Base-by-base conservation (phyloP, 2,888 invertebrate genomes). In the Seladonia tumulorum region DNA sequence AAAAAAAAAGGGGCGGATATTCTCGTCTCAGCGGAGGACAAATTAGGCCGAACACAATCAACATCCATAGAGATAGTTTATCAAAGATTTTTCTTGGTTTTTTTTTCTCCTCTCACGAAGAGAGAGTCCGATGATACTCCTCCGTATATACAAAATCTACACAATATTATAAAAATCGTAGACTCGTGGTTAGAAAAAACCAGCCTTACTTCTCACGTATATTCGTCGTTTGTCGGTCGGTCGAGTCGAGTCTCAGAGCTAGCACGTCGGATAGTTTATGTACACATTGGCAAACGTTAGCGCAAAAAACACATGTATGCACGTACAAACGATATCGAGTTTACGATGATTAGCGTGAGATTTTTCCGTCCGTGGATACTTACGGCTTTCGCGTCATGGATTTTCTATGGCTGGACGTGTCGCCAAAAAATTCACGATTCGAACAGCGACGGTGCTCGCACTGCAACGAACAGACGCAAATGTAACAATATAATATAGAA, bases 111-210 rank as follows among this genome's bases (percentile, higher is more conserved):
- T 25, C 60, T 8, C 63, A 47, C 74, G 68, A 80, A 84, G 49
- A 71, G 79, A 84, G 49, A 71, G 79, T 72, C 79, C 29, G 45
- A 81, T 45, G 71, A 74, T 75, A 53, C 39, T 60, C 14, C 39
- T 83, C 77, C 91, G 88, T 87, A 90, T 87, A 66, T 90, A 90
- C 87, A 90, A 90, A 90, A 89, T 80, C 76, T 90, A 87, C 86
- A 89, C 86, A 84, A 83, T 53, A 63, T 63, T 90, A 87, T 91
- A 91, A 90, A 91, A 90, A 86, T 86, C 81, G 86, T 79, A 83
- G 74, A 73, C 71, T 76, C 68, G 39, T 49, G 57, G 74, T 77
- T 86, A 79, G 1, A 57, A 57, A 83, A 85, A 81, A 78, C 76
- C 82, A 39, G 74, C 76, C 66, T 83, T 57, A 5, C 81, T 79